phyloP scores from a whole-genome alignment of 2,888 invertebrate species.

The Polymixis lichenea region DNA sequence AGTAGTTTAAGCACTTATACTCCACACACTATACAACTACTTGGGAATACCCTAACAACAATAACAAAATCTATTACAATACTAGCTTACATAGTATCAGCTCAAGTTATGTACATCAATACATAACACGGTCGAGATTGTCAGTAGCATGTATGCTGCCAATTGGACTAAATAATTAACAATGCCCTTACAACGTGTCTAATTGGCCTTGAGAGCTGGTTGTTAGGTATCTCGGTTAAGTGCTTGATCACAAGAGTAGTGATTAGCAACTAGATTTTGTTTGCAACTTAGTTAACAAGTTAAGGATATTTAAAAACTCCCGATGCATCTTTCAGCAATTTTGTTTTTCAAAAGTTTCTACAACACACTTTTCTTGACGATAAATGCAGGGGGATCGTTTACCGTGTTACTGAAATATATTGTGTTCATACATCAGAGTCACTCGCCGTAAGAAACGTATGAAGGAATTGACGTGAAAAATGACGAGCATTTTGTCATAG shows the following conservation, averaged over 20 bases:
- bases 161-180: slow-evolving; percentile 40
- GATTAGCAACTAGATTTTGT: too few species aligned
- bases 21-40: neutral
- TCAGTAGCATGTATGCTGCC: neutral
- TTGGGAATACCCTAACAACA: neutral
- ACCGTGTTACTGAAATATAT: slow-evolving; percentile 73
- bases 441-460: slow-evolving; percentile 72
- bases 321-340: too few species aligned
- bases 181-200: slow-evolving; percentile 17
- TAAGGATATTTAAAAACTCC: too few species aligned
- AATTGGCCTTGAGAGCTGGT: slow-evolving; percentile 24
- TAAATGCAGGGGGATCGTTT: too few species aligned
- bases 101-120: slow-evolving; percentile 10
- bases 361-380: too few species aligned
- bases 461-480: slow-evolving; percentile 78
- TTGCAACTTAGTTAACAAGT: too few species aligned
- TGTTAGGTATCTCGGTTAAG: neutral
- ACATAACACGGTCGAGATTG: neutral
- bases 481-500: slow-evolving; percentile 74
- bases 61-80: neutral
- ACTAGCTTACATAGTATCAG: neutral
- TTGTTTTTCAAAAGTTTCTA: too few species aligned
- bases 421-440: slow-evolving; percentile 78
- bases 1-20: neutral
- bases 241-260: neutral